Conservation (phyloP, 2,888 invertebrate species). For the Lochmaea crataegi region DNA sequence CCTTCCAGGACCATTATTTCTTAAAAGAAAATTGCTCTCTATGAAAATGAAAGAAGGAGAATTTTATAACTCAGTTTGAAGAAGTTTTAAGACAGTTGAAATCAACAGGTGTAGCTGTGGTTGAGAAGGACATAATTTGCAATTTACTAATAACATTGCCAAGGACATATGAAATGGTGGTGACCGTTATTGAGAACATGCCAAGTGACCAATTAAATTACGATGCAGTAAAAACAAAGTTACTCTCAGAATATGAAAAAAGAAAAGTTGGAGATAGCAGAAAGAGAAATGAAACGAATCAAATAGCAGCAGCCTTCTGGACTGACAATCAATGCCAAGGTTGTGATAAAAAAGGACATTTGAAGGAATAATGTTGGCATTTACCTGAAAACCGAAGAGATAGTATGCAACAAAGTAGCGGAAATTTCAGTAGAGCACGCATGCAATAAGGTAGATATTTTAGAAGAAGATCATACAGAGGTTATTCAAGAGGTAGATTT, state of each 20-base stretch:
- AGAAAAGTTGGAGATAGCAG: conserved; percentile 18
- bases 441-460: too few relatives aligned
- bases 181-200: conserved; percentile 42
- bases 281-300: neutral
- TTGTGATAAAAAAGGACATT: conserved; percentile 33
- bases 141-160: conserved; percentile 41
- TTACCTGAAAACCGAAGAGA: neutral
- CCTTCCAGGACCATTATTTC: conserved; percentile 33
- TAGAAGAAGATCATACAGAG: too few relatives aligned
- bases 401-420: too few relatives aligned
- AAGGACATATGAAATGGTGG: conserved; percentile 43
- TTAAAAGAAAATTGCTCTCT: too few relatives aligned
- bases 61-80: too few relatives aligned
- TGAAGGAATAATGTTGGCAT: conserved; percentile 24
- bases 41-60: too few relatives aligned
- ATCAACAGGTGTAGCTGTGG: conserved; percentile 28
- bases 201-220: neutral
- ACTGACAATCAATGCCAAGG: conserved; percentile 15
- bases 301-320: too few relatives aligned
- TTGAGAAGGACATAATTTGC: conserved; percentile 39
- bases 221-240: conserved; percentile 13
- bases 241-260: conserved; percentile 31
- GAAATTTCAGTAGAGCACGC: too few relatives aligned
- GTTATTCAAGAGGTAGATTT: too few relatives aligned
- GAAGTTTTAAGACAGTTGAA: too few relatives aligned